Conservation (phyloP, 2,113 vertebrate species). For the Noctilio leporinus region DNA sequence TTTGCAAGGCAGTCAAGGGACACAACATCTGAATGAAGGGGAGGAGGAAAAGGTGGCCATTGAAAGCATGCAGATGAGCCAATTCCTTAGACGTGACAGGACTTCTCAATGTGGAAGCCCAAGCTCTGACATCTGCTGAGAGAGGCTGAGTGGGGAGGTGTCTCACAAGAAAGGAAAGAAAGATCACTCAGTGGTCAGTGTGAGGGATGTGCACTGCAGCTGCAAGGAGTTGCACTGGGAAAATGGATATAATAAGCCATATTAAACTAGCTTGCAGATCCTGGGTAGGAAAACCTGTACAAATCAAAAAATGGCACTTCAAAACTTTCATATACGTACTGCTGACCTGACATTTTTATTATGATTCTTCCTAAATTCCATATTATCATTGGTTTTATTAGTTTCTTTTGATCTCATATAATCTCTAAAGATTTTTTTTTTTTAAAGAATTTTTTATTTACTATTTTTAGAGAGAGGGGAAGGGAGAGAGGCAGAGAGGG, state of each 20-base stretch:
- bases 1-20: background rate
- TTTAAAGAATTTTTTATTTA: no score
- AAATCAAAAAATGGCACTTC: background rate
- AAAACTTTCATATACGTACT: background rate
- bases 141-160: background rate
- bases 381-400: background rate
- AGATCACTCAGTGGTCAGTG: background rate
- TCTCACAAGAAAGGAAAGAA: background rate
- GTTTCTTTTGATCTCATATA: background rate
- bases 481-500: no score
- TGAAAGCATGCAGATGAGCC: background rate
- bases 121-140: background rate
- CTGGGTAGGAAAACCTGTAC: background rate
- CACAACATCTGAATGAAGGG: background rate
- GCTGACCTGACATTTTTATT: background rate
- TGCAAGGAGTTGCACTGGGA: background rate
- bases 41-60: background rate
- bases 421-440: background rate
- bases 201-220: background rate
- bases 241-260: background rate
- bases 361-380: background rate
- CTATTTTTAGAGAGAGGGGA: no score
- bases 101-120: background rate
- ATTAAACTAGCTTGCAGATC: background rate
- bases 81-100: background rate